Evolutionary conservation across 2,797 vertebrate genomes (phyloP), one percentile per base, ranked within the genome.

Genomic region (Myiotriccus ornatus): DNA sequence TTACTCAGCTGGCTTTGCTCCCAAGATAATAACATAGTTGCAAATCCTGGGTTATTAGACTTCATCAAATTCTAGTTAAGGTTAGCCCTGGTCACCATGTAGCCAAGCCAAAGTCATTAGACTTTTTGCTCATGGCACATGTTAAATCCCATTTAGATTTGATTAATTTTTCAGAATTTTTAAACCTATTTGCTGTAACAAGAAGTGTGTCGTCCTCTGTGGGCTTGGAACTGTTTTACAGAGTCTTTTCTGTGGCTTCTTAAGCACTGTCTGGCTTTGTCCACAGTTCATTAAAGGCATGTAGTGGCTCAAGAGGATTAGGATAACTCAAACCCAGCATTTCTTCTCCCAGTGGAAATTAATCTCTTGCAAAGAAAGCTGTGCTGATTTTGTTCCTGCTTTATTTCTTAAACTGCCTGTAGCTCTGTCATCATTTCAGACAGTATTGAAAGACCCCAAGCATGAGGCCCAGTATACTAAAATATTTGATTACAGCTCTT

Each of bases 281-380:
- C 88, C 93, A 77, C 63, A 71, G 71, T 89, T 95, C 91, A 94
- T 95, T 94, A 92, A 93, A 89, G 82, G 62, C 82, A 75, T 89
- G 75, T 80, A 80, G 81, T 80, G n/a, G 87, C 91, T 95, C 89
- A 93, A 78, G 87, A 94, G 90, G 89, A 95, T 95, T 94, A 94
- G 89, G 90, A 74, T 89, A 92, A 93, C 88, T 87, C 68, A 64
- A 90, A 89, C 49, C 62, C 84, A 73, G 68, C 75, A 53, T 74
- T 94, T 89, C 81, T 82, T 39, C 41, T 92, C 88, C 60, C 81
- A 85, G 78, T 0, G 8, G 87, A 95, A 95, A 89, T 83, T 87
- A 92, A 81, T 94, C 82, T 87, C 41, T 89, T 57, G 52, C 80
- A 94, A 83, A 91, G 71, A 60, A 91, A 85, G 60, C 92, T 37